Evolutionary conservation across 2,888 invertebrate species (phyloP), one percentile per base, ranked within the genome.

Genomic region (Agonopterix alstromeriana): DNA sequence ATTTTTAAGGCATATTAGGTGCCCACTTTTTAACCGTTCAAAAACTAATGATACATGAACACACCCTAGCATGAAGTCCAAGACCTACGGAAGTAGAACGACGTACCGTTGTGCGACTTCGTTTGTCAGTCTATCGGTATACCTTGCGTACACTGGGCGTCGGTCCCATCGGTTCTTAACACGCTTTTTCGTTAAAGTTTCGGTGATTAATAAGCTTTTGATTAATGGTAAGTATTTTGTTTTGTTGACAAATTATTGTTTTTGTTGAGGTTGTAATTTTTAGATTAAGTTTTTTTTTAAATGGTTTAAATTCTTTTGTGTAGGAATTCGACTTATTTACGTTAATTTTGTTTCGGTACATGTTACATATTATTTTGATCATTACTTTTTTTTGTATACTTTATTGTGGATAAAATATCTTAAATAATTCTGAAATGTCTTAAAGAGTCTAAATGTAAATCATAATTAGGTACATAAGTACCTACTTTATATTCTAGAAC

Each of bases 61-160:
- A 27, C 27, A 27, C 27, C 27, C 27, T 27, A 27, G 27, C 27
- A 27, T 27, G 27, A 7, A 27, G 27, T 27, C 27, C 27, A 27
- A 27, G 27, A 27, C 27, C 5, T 27, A 27, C 27, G 27, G 27
- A 86, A 85, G 82, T 86, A 62, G 86, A 67, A 73, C 85, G 62
- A 54, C 54, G 62, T 77, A 80, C 86, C 84, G 86, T 85, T 86
- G 71, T 57, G 49, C 54, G 56, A 66, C 67, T 65, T 66, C 59
- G 60, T 56, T 57, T 59, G 69, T 56, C 82, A 85, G 85, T 84
- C 65, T 60, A 60, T 64, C 67, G 68, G 72, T 65, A 65, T 54
- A 64, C 69, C 63, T 63, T 57, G 68, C 59, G 57, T 54, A 58
- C 60, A 53, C 53, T 66, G 70, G 74, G 68, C 76, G 83, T 71